These are phyloP conservation scores for Tragelaphus buxtoni DNA, from an alignment of 2,113 vertebrate species.

Conservation along the genomic window DNA sequence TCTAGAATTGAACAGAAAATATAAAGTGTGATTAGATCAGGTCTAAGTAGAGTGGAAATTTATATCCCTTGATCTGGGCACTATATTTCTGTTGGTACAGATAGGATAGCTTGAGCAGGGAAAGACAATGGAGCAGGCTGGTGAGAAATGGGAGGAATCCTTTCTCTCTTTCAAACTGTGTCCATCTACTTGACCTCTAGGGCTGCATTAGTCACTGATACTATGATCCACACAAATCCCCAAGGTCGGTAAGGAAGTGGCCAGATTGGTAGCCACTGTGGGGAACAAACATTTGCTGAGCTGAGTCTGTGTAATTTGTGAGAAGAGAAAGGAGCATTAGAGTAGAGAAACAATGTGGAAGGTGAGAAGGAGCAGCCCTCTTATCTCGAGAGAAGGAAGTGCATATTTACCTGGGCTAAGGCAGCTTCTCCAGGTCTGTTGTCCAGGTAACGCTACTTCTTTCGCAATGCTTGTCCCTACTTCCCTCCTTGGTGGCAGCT, in stretches of 20 bases:
- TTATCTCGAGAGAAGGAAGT: not conserved
- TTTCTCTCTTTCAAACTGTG: not conserved
- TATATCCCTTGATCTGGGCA: not conserved
- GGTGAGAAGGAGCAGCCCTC: not conserved
- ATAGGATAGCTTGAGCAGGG: not conserved
- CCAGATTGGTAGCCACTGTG: not conserved
- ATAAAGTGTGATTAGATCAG: not conserved
- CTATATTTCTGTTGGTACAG: not conserved
- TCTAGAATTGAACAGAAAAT: not conserved
- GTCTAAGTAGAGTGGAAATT: not conserved
- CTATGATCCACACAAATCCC: constrained; percentile 36
- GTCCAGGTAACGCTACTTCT: not conserved
- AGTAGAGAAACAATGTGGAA: not conserved
- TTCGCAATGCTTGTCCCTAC: not conserved
- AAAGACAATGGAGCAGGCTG: not conserved
- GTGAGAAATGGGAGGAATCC: not conserved
- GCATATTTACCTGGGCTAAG: not conserved
- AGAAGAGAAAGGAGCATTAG: not conserved
- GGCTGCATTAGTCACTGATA: not conserved
- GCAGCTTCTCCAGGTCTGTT: not conserved
- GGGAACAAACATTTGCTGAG: constrained; percentile 52
- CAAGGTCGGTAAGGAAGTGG: not conserved
- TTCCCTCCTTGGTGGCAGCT: not conserved
- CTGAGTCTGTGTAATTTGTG: not conserved
- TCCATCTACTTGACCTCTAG: constrained; percentile 30